Evolutionary conservation across 2,113 vertebrate genomes (phyloP), one percentile per base, ranked within the genome.

Genomic region (Pachycephala philippinensis): DNA sequence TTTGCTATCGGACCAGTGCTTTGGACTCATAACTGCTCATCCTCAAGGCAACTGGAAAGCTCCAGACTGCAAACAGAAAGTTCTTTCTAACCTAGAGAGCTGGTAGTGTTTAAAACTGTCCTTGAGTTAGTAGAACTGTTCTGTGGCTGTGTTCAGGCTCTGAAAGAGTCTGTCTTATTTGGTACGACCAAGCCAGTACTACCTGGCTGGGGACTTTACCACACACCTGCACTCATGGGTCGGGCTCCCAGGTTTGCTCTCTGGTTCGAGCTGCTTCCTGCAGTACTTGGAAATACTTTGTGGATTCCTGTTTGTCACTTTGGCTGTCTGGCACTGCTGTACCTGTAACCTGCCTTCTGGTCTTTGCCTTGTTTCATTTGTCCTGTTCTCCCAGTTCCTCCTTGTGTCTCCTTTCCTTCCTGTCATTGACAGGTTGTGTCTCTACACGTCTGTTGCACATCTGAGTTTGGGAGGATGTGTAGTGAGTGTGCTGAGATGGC

Each of bases 401-500:
- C 79, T 60, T 4, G 10, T 79, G 75, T 42, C 77, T 47, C 54
- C 28, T 47, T 69, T 54, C 93, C 95, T 93, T 93, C 92, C 96
- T 95, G 92, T 87, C 90, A 71, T 57, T 3, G 18, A 79, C 90
- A 95, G 75, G 68, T 71, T 95, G 92, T 97, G 96, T 90, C 97
- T 96, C 71, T 92, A 77, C 96, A 89, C 6, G 80, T 95, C 95
- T 92, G 91, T 90, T 7, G 28, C 97, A 84, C 97, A 95, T 97
- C 97, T 97, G 97, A 97, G 92, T 66, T 63, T 84, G 75, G 63
- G 53, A 92, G 93, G 94, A 93, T 80, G 95, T 23, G 6, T 66
- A 45, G 57, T n/a, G 75, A 79, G 92, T 47, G 76, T 10, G 27
- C 71, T 60, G 86, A 95, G 85, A 47, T 64, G 84, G 95, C 65